phyloP scores from a whole-genome alignment of 2,888 invertebrate species.

The Biston betularia region DNA sequence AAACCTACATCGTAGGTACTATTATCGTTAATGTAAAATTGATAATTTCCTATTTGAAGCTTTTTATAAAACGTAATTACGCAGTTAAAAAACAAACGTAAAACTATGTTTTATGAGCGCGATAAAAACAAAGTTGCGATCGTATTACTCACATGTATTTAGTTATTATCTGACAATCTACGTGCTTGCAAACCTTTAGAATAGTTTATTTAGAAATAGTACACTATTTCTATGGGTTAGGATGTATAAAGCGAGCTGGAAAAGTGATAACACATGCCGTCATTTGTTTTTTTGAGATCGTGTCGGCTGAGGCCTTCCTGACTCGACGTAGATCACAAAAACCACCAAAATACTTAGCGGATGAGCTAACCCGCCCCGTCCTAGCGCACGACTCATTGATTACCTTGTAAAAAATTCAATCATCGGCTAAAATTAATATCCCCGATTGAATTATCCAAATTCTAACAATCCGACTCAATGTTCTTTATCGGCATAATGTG shows the following conservation, averaged over 20 bases:
- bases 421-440: conserved; percentile 77
- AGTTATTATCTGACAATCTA: conserved; percentile 11
- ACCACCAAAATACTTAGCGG: conserved; percentile 81
- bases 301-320: conserved; percentile 80
- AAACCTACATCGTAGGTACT: conserved; percentile 14
- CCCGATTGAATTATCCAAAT: conserved; percentile 66
- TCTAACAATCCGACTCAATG: conserved; percentile 52
- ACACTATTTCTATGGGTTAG: neutral
- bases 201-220: too few relatives aligned
- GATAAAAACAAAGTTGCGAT: conserved; percentile 20
- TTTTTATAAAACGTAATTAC: conserved; percentile 29
- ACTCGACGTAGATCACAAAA: conserved; percentile 74
- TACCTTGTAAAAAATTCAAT: conserved; percentile 82
- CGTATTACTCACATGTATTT: conserved; percentile 1
- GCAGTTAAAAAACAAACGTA: conserved; percentile 9
- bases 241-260: conserved; percentile 34
- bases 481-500: conserved; percentile 28
- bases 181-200: conserved; percentile 3
- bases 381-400: conserved; percentile 82
- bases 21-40: conserved; percentile 31
- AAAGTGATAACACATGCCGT: conserved; percentile 68
- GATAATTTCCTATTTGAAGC: conserved; percentile 32
- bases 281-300: conserved; percentile 76
- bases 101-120: conserved; percentile 8
- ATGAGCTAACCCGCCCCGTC: conserved; percentile 84